phyloP scores from a whole-genome alignment of 1,140 invertebrate species.

The Procambarus virginalis region DNA sequence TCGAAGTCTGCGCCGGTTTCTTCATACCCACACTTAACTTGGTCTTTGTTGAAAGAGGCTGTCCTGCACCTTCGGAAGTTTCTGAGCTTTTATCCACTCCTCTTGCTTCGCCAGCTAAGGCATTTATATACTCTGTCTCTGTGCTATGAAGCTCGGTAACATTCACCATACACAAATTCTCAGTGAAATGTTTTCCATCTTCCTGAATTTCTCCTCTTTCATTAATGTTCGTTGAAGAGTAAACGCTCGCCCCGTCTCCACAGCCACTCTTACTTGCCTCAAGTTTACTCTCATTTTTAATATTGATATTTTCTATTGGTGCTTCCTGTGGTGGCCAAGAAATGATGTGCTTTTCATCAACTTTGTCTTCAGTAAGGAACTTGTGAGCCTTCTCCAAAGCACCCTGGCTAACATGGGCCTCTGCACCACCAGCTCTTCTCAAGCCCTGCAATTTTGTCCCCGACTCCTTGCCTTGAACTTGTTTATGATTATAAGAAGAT shows the following conservation, averaged over 20 bases:
- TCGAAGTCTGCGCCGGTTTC: no score
- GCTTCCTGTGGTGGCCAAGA: not conserved
- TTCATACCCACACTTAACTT: not conserved
- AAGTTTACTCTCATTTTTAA: not conserved
- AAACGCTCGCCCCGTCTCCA: not conserved
- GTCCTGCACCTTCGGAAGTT: not conserved
- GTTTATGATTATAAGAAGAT: no score
- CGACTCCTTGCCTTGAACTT: no score
- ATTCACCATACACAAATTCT: not conserved
- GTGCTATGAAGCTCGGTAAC: not conserved
- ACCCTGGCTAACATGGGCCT: not conserved
- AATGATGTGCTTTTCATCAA: not conserved
- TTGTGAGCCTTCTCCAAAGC: not conserved
- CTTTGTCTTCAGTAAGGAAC: not conserved
- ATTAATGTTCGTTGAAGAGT: not conserved
- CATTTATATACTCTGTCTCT: not conserved
- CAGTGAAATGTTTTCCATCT: not conserved
- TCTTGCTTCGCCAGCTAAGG: not conserved
- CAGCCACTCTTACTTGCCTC: not conserved
- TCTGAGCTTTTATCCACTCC: not conserved
- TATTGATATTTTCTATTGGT: not conserved
- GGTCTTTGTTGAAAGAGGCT: not conserved
- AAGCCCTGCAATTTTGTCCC: not conserved
- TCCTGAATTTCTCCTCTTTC: not conserved
- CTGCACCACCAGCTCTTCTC: not conserved